phyloP scores from a whole-genome alignment of 2,113 vertebrate species.

The Cathartes aura region DNA sequence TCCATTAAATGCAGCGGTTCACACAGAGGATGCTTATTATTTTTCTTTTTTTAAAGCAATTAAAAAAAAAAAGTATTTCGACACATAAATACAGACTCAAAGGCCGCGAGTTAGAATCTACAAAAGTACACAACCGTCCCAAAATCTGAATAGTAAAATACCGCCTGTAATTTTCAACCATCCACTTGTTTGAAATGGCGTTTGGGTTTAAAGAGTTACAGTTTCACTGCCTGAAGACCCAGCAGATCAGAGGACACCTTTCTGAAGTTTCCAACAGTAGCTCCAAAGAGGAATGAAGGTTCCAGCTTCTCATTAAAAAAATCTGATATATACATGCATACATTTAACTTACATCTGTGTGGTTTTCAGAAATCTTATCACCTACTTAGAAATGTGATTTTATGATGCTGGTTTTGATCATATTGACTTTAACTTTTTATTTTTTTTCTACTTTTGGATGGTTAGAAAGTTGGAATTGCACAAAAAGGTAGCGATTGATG shows the following conservation, averaged over 20 bases:
- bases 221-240: constrained; percentile 31
- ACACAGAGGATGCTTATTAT: not conserved
- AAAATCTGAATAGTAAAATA: not conserved
- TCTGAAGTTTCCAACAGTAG: not conserved
- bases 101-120: rapidly evolving
- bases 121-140: not conserved
- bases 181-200: not conserved
- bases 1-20: not conserved
- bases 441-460: not conserved
- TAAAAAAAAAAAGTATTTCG: not conserved
- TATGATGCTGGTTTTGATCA: not conserved
- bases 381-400: not conserved
- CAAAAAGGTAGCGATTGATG: not conserved
- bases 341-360: not conserved
- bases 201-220: constrained; percentile 33
- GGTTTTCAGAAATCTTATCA: not conserved
- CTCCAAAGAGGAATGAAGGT: not conserved
- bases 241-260: not conserved
- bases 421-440: not conserved
- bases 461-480: not conserved
- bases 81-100: not conserved
- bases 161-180: not conserved
- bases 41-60: not conserved
- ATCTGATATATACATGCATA: not conserved
- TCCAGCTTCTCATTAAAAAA: not conserved